Evolutionary conservation across 1,140 invertebrate genomes (phyloP).

Genomic region (Panagrolaimus sp.): DNA sequence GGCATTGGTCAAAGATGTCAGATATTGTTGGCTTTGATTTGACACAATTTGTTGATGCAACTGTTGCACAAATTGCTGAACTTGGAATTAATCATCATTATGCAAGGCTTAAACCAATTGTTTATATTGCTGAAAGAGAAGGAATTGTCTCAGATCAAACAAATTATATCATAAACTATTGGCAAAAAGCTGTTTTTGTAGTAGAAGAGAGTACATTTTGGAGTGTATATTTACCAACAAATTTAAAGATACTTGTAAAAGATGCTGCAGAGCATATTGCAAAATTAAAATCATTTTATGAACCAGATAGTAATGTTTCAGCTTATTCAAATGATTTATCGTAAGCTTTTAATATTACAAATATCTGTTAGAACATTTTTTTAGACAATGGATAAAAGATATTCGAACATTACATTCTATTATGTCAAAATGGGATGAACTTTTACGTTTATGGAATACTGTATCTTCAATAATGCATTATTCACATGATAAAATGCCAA

Average conservation of each 20-base stretch:
- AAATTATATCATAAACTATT: constrained; percentile 34
- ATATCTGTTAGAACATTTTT: constrained; percentile 14
- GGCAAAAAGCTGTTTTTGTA: constrained; percentile 24
- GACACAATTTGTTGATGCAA: constrained; percentile 32
- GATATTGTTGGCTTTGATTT: constrained; percentile 35
- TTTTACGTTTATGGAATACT: constrained; percentile 29
- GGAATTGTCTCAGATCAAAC: constrained; percentile 35
- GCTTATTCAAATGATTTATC: constrained; percentile 26
- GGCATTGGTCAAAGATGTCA: constrained; percentile 40
- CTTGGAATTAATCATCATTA: constrained; percentile 31
- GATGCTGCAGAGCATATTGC: constrained; percentile 25
- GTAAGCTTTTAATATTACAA: constrained; percentile 18
- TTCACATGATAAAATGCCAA: constrained; percentile 29
- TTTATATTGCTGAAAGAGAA: constrained; percentile 33
- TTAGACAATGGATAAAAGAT: constrained; percentile 30
- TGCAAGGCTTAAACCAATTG: constrained; percentile 35
- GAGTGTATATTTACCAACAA: constrained; percentile 28
- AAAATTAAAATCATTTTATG: constrained; percentile 32
- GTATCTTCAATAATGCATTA: constrained; percentile 29
- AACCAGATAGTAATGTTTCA: constrained; percentile 30
- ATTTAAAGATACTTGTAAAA: constrained; percentile 21
- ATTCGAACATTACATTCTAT: constrained; percentile 14
- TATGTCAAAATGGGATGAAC: constrained; percentile 30
- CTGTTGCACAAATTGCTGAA: constrained; percentile 27
- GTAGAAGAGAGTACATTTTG: constrained; percentile 22